Conservation (phyloP, 2,797 vertebrate genomes). For the Menidia menidia region DNA sequence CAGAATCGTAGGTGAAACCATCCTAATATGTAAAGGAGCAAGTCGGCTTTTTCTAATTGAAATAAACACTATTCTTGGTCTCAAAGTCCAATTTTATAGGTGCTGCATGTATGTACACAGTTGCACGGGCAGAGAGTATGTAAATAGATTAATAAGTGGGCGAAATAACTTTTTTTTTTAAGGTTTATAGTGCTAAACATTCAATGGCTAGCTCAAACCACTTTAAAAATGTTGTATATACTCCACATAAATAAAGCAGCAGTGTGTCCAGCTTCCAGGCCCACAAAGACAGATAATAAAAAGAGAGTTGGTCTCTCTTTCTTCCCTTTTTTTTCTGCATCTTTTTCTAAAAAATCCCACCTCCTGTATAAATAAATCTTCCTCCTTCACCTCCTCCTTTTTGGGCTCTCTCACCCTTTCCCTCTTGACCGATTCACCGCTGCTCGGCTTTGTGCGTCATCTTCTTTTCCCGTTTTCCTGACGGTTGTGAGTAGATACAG, state of each 20-base stretch:
- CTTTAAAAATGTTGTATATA: conserved; percentile 22
- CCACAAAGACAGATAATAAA: conserved; percentile 14
- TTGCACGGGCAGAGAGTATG: too few species aligned
- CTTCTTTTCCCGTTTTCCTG: conserved; percentile 49
- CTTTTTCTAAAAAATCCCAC: conserved; percentile 32
- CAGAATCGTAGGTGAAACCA: too few species aligned
- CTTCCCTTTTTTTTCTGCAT: conserved; percentile 14
- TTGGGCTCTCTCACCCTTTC: conserved; percentile 10
- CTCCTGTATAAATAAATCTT: conserved; percentile 31
- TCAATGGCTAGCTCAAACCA: conserved; percentile 45
- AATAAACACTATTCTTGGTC: too few species aligned
- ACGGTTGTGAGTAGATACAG: conserved; percentile 45
- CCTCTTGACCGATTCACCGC: conserved; percentile 3
- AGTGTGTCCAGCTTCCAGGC: conserved; percentile 34
- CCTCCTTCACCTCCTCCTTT: conserved; percentile 4
- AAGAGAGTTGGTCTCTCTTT: conserved; percentile 26
- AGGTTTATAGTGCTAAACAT: conserved; percentile 15
- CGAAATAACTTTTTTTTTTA: too few species aligned
- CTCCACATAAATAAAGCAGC: conserved; percentile 39
- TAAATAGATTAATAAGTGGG: too few species aligned
- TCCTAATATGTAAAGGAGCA: too few species aligned
- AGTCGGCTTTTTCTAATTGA: too few species aligned
- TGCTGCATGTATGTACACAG: too few species aligned
- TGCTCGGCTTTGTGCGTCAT: conserved; percentile 7
- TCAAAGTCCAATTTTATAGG: too few species aligned